Base-by-base conservation (phyloP, 2,797 vertebrate genomes). In the Monodelphis domestica region DNA sequence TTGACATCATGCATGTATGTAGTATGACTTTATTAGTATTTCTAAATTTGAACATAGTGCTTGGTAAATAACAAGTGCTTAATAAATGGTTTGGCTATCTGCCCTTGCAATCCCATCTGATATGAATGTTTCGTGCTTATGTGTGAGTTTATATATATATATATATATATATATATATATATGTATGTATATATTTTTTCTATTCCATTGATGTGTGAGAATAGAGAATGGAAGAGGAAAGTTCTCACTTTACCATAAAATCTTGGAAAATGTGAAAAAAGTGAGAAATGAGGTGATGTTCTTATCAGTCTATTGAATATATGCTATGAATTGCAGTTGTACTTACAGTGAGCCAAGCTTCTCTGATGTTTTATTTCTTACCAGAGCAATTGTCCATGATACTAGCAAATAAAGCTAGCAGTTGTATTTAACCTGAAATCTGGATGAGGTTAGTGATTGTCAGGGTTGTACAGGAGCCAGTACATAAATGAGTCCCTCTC, bases 331-430 rank as follows among this genome's bases (percentile, higher is more conserved):
- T 24, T 89, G 24, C 5, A 93, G 91, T 56, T 94, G 51, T 30
- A 53, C 21, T 92, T 57, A 91, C n/a, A 91, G 88, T 95, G 9
- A 92, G 51, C 21, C 12, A 54, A 78, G 88, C 38, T 95, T 91
- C 54, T 26, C 90, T 87, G 89, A 89, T 53, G 17, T 92, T 95
- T 95, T 96, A 93, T 95, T 96, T 97, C 84, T 96, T 97, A 38
- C 90, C 59, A 57, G 51, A 96, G 87, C 89, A 94, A 91, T 93
- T 89, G 94, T 63, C 89, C 56, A 87, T 95, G 91, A 89, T 88
- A 45, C 51, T 15, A 92, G 70, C 54, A 96, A 90, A 95, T 96
- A 97, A 96, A 95, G 89, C 52, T 70, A 95, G 93, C 63, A 21
- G 50, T 50, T 91, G 50, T 53, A 90, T 59, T 96, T 96, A 96